Evolutionary conservation across 2,888 invertebrate species (phyloP).

Genomic region (Drosophila sordidula): DNA sequence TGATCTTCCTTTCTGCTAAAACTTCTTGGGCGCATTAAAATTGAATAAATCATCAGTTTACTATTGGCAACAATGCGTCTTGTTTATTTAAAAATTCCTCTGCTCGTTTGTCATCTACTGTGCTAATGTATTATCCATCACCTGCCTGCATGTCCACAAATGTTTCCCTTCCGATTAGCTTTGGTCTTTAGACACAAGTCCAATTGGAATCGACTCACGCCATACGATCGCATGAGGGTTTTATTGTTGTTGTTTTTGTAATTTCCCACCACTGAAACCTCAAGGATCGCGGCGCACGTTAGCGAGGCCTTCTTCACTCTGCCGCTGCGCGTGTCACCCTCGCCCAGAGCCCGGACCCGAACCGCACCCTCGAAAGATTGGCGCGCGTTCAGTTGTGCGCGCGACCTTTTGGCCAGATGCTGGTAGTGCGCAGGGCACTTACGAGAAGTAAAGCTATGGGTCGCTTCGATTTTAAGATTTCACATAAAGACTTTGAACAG

Average conservation of each 20-base stretch:
- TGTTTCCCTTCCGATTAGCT: conserved; percentile 39
- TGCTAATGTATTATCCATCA: conserved; percentile 5
- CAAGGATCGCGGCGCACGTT: conserved; percentile 43
- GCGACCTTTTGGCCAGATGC: conserved; percentile 79
- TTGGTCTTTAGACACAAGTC: conserved; percentile 35
- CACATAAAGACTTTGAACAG: conserved; percentile 30
- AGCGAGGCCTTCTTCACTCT: conserved; percentile 12
- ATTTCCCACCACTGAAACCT: conserved; percentile 46
- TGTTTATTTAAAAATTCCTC: conserved; percentile 1
- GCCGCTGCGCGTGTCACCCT: conserved; percentile 69
- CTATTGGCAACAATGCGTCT: neutral
- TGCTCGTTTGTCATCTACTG: conserved; percentile 6
- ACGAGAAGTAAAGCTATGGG: conserved; percentile 39
- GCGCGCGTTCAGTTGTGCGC: conserved; percentile 39
- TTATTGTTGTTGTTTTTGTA: conserved; percentile 22
- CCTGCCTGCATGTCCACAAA: conserved; percentile 58
- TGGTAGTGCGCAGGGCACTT: conserved; percentile 60
- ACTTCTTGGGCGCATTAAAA: no score
- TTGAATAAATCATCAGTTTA: no score
- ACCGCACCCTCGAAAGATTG: conserved; percentile 43
- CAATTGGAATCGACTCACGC: conserved; percentile 47
- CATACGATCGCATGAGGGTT: conserved; percentile 81
- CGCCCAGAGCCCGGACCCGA: conserved; percentile 10
- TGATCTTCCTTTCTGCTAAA: neutral
- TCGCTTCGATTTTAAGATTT: conserved; percentile 52